phyloP scores from a whole-genome alignment of 1,140 invertebrate species.

The Eueides isabella region DNA sequence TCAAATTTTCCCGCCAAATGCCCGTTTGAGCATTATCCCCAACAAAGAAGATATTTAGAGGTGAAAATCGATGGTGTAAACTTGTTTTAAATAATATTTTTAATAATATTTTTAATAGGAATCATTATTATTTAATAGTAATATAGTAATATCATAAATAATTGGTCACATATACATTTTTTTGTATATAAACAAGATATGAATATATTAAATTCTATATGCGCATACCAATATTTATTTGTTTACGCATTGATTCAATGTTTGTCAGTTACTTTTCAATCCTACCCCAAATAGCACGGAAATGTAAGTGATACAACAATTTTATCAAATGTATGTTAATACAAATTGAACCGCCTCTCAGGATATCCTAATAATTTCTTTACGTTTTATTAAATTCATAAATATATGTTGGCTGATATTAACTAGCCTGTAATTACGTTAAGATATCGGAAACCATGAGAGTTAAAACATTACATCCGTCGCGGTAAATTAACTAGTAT shows the following conservation, averaged over 20 bases:
- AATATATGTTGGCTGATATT: slow-evolving; percentile 31
- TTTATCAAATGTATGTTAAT: background rate
- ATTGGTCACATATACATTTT: background rate
- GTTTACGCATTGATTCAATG: background rate
- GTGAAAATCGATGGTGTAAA: background rate
- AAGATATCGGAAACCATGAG: slow-evolving; percentile 35
- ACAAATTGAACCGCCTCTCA: background rate
- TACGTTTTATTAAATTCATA: slow-evolving; percentile 32
- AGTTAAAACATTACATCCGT: slow-evolving; percentile 36
- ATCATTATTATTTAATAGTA: background rate
- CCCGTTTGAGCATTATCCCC: background rate
- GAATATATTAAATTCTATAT: background rate
- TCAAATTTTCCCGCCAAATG: background rate
- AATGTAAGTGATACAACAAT: background rate
- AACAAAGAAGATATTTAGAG: background rate
- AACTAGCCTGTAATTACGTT: slow-evolving; percentile 27
- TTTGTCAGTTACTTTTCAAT: background rate
- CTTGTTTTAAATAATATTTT: background rate
- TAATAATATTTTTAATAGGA: background rate
- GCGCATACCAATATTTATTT: background rate
- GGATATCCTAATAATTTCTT: slow-evolving; percentile 30
- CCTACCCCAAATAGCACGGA: background rate
- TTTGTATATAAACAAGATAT: too few relatives aligned
- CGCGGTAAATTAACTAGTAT: slow-evolving; percentile 29
- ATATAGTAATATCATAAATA: background rate